Base-by-base conservation (phyloP, 53 echinoderm and acorn worm genomes). In the Actinopyga echinites region DNA sequence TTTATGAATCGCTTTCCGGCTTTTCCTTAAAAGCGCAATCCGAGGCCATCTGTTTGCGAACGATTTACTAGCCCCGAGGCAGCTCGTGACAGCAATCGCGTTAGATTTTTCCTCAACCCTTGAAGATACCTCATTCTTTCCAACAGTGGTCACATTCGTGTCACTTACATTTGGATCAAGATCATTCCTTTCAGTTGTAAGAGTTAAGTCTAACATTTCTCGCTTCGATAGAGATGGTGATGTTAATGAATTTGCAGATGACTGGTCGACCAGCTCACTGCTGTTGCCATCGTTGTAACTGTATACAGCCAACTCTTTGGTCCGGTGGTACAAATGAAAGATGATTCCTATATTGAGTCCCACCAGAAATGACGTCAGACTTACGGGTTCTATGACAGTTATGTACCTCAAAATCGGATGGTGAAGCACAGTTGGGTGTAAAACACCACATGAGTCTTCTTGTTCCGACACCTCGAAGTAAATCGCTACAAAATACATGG, bases 1-100 rank as follows among this genome's bases (percentile, higher is more conserved):
- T 49, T 74, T 74, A 28, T 74, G 74, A 45, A 74, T 74, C 10
- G 74, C 74, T 74, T 74, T 74, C 23, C 52, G 44, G 26, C 74
- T 24, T 49, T 74, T 74, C 44, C 26, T 74, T 45, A 74, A 74
- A 74, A 42, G 74, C 28, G 44, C 44, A 44, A 44, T 44, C 8
- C 44, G 44, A 44, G 44, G 44, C 44, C 44, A 44, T 44, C 44
- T 44, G 44, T 44, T 44, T 7, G 4, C 37, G 44, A 8, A 44
- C 44, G 44, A 44, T 44, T 44, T 44, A 44, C 44, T 11, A 44
- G 10, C 44, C 11, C 11, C 10, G 12, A 1, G 44, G 11, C 44
- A 13, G 11, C 44, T 5, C 11, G 44, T 44, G 11, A 11, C 44
- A 44, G 8, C 7, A 44, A 44, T 44, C 7, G 11, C 12, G 7